Conservation (phyloP, 2,888 invertebrate genomes). For the Dasypolia templi region DNA sequence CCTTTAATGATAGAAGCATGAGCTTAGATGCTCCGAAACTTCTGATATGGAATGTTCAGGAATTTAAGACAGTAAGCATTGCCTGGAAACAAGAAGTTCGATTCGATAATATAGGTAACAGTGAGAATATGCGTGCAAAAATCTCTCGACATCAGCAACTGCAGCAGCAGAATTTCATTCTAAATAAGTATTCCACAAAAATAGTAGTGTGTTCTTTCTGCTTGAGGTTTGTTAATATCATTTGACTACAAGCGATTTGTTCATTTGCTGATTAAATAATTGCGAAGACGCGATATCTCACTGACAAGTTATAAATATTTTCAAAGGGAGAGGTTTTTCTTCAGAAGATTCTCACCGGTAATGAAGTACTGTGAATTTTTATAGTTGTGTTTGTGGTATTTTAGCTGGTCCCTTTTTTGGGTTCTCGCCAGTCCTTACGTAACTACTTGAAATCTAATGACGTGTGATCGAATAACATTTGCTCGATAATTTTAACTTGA, state of each 20-base stretch:
- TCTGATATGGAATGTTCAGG: neutral
- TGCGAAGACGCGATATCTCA: slow-evolving; percentile 13
- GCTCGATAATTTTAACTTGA: neutral
- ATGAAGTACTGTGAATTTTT: slow-evolving; percentile 7
- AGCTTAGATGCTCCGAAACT: neutral
- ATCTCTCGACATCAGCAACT: slow-evolving; percentile 6
- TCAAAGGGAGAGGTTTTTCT: neutral
- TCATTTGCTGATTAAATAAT: slow-evolving; percentile 24
- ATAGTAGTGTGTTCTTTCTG: neutral
- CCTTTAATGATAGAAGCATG: slow-evolving; percentile 11
- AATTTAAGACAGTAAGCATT: neutral
- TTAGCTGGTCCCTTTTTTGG: neutral
- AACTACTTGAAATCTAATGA: neutral
- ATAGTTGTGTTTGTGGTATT: slow-evolving; percentile 36
- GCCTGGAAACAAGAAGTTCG: neutral
- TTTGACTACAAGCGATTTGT: neutral
- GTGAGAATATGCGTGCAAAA: slow-evolving; percentile 5
- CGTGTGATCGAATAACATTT: neutral
- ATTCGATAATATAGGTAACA: neutral
- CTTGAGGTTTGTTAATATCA: neutral
- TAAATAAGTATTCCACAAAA: neutral
- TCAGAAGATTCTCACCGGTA: neutral
- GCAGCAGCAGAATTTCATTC: neutral
- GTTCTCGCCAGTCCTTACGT: neutral
- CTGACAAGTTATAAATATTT: neutral